Conservation (phyloP, 2,113 vertebrate genomes). For the Pterocles burchelli region DNA sequence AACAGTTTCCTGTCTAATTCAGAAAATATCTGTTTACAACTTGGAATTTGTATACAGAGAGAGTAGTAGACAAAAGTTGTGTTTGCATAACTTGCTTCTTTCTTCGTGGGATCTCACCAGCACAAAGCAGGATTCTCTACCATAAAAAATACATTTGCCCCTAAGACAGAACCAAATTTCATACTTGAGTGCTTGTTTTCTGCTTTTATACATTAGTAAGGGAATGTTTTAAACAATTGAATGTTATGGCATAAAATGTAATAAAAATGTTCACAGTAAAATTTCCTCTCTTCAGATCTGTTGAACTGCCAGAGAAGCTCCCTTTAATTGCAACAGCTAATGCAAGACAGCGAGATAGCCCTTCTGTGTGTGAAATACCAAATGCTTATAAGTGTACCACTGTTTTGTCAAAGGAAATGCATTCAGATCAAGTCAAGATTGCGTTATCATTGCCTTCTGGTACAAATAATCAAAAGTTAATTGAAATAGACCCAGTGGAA, state of each 20-base stretch:
- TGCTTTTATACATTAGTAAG: neutral
- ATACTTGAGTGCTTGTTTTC: neutral
- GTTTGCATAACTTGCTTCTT: neutral
- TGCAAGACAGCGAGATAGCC: neutral
- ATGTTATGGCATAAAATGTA: neutral
- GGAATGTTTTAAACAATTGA: neutral
- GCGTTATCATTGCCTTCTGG: neutral
- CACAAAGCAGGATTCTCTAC: neutral
- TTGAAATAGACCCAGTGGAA: constrained; percentile 16
- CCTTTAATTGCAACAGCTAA: constrained; percentile 43
- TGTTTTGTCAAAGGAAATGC: neutral
- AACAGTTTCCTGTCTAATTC: neutral
- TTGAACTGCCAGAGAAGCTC: constrained; percentile 6
- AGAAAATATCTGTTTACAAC: neutral
- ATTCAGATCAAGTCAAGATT: neutral
- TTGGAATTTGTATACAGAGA: neutral
- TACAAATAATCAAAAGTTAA: constrained; percentile 34
- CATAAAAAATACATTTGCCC: neutral
- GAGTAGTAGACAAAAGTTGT: neutral
- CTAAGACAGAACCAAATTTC: neutral
- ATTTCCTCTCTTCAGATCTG: constrained; percentile 23
- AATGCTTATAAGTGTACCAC: neutral
- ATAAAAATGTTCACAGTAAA: neutral
- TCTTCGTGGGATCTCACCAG: neutral
- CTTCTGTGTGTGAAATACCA: neutral